Percentiles rank a stretch among this genome's conserved stretches.
These are phyloP conservation scores for Promerops cafer DNA, from an alignment of 2,113 vertebrate species.

Conservation along the genomic window DNA sequence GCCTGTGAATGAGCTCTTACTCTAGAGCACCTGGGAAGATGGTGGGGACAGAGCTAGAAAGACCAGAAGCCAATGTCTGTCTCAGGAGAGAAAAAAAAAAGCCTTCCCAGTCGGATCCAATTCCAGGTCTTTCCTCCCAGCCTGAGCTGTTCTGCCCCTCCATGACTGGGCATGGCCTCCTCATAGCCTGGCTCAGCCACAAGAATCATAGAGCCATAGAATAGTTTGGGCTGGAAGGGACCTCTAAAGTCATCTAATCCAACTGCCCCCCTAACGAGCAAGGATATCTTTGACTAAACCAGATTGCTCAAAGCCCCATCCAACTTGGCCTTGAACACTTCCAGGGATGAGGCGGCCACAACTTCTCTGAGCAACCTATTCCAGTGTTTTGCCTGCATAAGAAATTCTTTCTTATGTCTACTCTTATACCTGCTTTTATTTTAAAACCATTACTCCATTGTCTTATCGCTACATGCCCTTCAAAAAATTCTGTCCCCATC, in stretches of 20 bases:
- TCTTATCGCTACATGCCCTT: too few relatives aligned
- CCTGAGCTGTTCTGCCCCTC: not conserved
- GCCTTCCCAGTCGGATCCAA: not conserved
- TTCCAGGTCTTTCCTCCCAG: not conserved
- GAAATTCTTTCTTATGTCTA: not conserved
- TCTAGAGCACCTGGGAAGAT: not conserved
- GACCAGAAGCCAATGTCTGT: not conserved
- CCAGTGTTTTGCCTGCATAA: not conserved
- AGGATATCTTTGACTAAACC: not conserved
- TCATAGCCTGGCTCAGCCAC: not conserved
- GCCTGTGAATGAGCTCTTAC: not conserved
- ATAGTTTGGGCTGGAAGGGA: not conserved
- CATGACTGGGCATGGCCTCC: not conserved
- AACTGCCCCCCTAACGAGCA: not conserved
- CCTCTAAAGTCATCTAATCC: not conserved
- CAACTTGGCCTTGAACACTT: not conserved
- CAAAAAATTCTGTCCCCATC: not conserved
- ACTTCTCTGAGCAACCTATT: not conserved
- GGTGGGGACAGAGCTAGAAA: not conserved
- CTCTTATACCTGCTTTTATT: not conserved
- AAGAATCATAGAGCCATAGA: not conserved
- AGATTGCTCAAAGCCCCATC: not conserved
- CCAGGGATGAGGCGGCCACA: not conserved
- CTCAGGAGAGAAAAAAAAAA: not conserved
- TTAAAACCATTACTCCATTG: not conserved